Evolutionary conservation across 1,140 invertebrate species (phyloP).

Genomic region (Leptestheria dahalacensis): DNA sequence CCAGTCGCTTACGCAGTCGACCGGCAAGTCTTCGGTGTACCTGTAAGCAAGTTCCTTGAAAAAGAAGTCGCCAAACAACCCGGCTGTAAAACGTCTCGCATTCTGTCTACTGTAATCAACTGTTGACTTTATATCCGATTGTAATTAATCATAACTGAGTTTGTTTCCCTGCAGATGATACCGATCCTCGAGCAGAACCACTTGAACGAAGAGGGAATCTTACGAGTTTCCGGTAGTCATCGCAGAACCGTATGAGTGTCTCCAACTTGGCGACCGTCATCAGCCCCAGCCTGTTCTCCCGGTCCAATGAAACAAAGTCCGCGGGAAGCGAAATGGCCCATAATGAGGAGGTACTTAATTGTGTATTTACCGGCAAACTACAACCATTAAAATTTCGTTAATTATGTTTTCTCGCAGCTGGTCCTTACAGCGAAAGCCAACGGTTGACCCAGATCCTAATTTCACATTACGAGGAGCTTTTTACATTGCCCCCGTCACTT

Average conservation of each 20-base stretch:
- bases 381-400: background rate
- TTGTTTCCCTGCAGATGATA: too few relatives aligned
- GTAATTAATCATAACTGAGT: background rate
- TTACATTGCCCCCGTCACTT: too few relatives aligned
- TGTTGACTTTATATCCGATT: background rate
- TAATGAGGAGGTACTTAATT: background rate
- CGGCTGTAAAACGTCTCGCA: background rate
- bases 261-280: slow-evolving; percentile 6
- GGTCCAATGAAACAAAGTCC: background rate
- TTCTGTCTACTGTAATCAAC: background rate
- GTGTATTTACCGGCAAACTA: background rate
- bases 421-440: background rate
- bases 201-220: slow-evolving; percentile 8
- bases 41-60: slow-evolving; percentile 1
- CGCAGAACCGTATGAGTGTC: slow-evolving; percentile 1
- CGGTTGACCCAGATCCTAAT: too few relatives aligned
- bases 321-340: background rate
- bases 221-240: slow-evolving; percentile 1
- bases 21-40: slow-evolving; percentile 1
- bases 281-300: slow-evolving; percentile 4
- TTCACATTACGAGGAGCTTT: too few relatives aligned
- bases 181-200: background rate
- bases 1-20: too few relatives aligned
- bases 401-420: background rate
- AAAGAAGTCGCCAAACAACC: background rate